phyloP scores from a whole-genome alignment of 2,113 vertebrate species.

The Poecile atricapillus region DNA sequence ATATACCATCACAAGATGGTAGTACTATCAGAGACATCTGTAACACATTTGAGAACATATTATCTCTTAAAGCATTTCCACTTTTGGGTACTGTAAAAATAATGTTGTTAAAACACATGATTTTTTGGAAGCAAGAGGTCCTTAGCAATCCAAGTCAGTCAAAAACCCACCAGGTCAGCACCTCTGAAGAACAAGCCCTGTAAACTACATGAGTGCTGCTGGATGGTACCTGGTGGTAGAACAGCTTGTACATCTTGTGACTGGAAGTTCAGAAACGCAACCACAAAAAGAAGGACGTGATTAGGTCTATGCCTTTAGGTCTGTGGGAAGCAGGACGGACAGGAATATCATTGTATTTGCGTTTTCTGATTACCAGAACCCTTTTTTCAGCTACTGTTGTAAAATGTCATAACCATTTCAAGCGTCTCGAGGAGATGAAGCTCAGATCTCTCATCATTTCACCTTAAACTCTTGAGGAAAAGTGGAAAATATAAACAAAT shows the following conservation, averaged over 20 bases:
- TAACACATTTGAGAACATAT: neutral
- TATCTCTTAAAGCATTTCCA: neutral
- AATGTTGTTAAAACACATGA: neutral
- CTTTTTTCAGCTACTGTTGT: neutral
- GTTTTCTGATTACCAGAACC: neutral
- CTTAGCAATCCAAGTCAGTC: neutral
- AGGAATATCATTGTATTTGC: neutral
- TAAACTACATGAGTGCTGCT: neutral
- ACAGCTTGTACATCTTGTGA: neutral
- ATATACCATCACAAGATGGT: neutral
- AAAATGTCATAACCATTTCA: neutral
- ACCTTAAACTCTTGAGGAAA: neutral
- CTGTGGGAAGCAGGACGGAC: neutral
- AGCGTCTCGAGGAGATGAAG: neutral
- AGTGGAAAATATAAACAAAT: neutral
- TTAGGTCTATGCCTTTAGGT: neutral
- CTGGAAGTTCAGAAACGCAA: neutral
- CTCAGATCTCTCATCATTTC: neutral
- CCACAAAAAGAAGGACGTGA: neutral
- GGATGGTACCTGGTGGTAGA: neutral
- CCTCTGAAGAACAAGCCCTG: neutral
- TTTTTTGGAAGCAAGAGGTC: neutral
- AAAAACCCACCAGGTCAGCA: neutral
- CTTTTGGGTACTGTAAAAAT: neutral
- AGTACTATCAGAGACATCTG: neutral